Base-by-base conservation (phyloP, 1,140 invertebrate genomes). In the Bombus pascuorum region DNA sequence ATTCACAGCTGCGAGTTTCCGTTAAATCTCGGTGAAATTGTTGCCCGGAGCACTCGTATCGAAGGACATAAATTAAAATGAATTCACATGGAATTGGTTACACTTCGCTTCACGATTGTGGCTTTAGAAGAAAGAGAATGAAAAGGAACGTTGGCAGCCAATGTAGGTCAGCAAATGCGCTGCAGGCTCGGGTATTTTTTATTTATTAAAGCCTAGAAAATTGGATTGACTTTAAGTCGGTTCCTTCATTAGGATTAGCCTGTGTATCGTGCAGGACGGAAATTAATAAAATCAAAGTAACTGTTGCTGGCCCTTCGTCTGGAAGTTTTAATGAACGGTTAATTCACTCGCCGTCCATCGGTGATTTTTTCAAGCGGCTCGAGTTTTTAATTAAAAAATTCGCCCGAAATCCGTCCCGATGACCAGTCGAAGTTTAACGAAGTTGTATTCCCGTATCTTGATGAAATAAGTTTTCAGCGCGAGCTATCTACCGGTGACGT, bases 371-470 rank as follows among this genome's bases (percentile, higher is more conserved):
- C 42, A 42, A 62, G 28, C 57, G 15, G 39, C 25, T 42, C 10
- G 32, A 78, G 39, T 42, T 78, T 66, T 59, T 78, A 78, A 78
- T 78, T 78, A 78, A 78, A 65, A 78, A 25, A 78, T 65, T 13
- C 18, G 1, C 1, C 18, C 28, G 9, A 22, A 18, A n/a, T 9
- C 13, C 13, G 13, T 32, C 22, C 18, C 18, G 47, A 53, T 53
- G 47, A 18, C 10, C 22, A 28, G 34, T 32, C 57, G 15, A n/a
- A 77, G 8, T 77, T 42, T 32, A 62, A 77, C 75, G 57, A 32
- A 77, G 59, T 78, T 32, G 37, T 15, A 13, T 78, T 39, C 37
- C 4, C n/a, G 32, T 53, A 75, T 75, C 44, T 6, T 13, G 75
- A 65, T 78, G 75, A 78, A 66, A 78, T 65, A 65, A 78, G 37